Conservation (phyloP, 2,113 vertebrate species). For the Peromyscus maniculatus region DNA sequence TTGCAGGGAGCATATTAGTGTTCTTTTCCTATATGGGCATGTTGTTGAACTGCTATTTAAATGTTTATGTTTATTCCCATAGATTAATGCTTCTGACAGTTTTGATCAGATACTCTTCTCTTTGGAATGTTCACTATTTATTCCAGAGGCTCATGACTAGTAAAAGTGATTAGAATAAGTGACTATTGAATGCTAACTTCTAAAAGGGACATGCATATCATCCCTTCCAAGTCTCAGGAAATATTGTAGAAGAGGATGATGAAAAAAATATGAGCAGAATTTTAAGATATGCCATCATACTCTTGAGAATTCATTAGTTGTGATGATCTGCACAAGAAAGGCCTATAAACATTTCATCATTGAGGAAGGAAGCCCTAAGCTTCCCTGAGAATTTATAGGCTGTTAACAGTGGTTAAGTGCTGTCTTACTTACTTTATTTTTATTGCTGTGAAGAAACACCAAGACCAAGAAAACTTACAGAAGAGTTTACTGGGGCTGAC, state of each 20-base stretch:
- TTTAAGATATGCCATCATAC: background rate
- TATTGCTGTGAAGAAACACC: background rate
- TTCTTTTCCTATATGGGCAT: background rate
- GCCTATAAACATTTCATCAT: background rate
- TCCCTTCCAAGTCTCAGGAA: background rate
- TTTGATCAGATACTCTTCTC: background rate
- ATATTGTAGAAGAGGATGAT: background rate
- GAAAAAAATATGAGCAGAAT: background rate
- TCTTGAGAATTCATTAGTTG: background rate
- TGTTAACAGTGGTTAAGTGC: background rate
- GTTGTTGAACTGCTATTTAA: background rate
- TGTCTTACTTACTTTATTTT: background rate
- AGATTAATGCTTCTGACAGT: background rate
- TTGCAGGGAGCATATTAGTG: background rate
- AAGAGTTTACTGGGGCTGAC: background rate
- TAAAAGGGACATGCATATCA: background rate
- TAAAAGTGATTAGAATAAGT: background rate
- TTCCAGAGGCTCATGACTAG: background rate
- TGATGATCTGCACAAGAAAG: background rate
- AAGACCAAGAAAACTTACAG: background rate
- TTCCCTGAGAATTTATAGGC: background rate
- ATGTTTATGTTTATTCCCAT: background rate
- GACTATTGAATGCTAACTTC: background rate
- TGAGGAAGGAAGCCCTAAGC: background rate
- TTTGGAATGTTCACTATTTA: background rate